These are phyloP conservation scores for Pseudopleuronectes americanus DNA, from an alignment of 2,797 vertebrate species.

Conservation along the genomic window DNA sequence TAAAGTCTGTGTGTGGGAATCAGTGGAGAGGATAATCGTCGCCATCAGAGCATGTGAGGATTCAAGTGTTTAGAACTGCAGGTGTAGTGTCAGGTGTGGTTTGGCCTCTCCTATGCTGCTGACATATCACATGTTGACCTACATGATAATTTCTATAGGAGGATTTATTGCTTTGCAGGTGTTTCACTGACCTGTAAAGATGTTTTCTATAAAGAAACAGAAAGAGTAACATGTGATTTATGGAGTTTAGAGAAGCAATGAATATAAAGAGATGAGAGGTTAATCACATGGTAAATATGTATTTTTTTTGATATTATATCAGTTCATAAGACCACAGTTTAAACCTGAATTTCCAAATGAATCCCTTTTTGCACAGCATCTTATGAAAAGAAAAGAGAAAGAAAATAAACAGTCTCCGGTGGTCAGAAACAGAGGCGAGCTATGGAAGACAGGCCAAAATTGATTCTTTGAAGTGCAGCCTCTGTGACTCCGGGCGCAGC, in stretches of 20 bases:
- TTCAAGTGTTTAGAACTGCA: too few species aligned
- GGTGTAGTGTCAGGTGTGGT: too few species aligned
- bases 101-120: too few species aligned
- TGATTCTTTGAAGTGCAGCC: background rate
- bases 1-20: too few species aligned
- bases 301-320: background rate
- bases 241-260: background rate
- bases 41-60: too few species aligned
- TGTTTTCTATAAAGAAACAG: too few species aligned
- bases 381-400: background rate
- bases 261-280: background rate
- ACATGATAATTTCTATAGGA: too few species aligned
- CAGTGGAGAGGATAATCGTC: too few species aligned
- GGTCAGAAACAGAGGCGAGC: background rate
- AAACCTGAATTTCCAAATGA: background rate
- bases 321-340: background rate
- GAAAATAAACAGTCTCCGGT: background rate
- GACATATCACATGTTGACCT: too few species aligned
- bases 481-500: constrained; percentile 17
- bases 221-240: background rate
- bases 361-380: background rate
- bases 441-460: background rate
- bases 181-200: too few species aligned
- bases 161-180: too few species aligned
- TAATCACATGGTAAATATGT: background rate